Conservation (phyloP, 2,888 invertebrate genomes). For the Anthrax anthrax region DNA sequence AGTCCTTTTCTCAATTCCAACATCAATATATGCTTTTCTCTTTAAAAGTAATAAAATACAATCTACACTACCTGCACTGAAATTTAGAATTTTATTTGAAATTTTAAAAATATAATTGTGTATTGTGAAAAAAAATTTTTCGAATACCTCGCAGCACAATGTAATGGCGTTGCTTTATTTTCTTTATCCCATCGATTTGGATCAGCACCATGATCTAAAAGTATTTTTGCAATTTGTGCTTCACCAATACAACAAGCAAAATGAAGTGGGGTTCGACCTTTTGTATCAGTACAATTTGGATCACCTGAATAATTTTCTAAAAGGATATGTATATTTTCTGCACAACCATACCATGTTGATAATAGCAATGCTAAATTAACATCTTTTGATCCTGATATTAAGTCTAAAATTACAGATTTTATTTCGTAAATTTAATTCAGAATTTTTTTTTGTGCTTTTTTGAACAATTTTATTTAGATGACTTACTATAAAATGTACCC, state of each 20-base stretch:
- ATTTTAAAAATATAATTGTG: neutral
- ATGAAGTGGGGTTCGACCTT: conserved; percentile 59
- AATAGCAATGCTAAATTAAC: conserved; percentile 28
- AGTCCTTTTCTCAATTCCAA: conserved; percentile 52
- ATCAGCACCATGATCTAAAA: conserved; percentile 53
- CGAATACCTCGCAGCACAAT: conserved; percentile 54
- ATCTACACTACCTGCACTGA: conserved; percentile 29
- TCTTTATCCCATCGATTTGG: conserved; percentile 59
- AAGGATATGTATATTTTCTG: conserved; percentile 22
- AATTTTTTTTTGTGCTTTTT: neutral
- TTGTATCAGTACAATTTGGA: conserved; percentile 48
- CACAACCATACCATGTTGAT: conserved; percentile 24
- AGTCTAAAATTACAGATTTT: conserved; percentile 12
- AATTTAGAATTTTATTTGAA: no score
- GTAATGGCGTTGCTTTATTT: conserved; percentile 56
- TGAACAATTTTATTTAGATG: neutral
- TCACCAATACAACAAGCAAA: conserved; percentile 65
- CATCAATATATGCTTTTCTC: conserved; percentile 66
- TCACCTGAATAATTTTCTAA: conserved; percentile 35
- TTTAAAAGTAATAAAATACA: conserved; percentile 46
- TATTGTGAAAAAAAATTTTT: neutral
- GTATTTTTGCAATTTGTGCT: conserved; percentile 50
- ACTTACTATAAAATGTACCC: conserved; percentile 22
- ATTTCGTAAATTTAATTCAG: no score
- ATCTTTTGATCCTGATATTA: conserved; percentile 24